phyloP scores from a whole-genome alignment of 2,888 invertebrate species.

The Drosophila nr. medialis region DNA sequence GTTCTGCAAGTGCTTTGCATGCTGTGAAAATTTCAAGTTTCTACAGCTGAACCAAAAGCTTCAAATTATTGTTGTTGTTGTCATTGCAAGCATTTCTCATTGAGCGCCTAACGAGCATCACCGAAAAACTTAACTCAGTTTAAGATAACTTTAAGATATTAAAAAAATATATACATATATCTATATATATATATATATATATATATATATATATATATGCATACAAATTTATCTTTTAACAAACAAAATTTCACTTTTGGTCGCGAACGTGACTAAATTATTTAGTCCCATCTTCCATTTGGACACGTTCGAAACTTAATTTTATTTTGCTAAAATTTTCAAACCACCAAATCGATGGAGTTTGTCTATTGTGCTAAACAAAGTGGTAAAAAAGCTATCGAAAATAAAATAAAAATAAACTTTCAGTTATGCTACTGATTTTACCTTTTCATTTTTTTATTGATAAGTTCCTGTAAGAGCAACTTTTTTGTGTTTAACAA shows the following conservation, averaged over 20 bases:
- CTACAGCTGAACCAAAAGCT: conserved; percentile 14
- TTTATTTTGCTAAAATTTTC: not conserved
- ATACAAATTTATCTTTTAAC: not conserved
- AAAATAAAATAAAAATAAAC: not conserved
- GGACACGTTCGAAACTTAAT: not conserved
- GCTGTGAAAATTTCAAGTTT: conserved; percentile 35
- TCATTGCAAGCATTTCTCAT: not conserved
- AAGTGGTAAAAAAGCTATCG: not conserved
- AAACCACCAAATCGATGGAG: not conserved
- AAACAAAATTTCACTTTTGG: not conserved
- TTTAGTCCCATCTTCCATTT: not conserved
- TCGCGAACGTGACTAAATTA: not conserved
- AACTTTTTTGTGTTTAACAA: not conserved
- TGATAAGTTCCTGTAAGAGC: not conserved
- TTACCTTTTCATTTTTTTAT: not conserved
- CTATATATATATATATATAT: not conserved
- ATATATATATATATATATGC: not conserved
- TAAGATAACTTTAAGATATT: not conserved
- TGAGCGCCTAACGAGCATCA: not conserved
- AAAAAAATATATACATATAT: not conserved
- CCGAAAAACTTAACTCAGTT: not conserved
- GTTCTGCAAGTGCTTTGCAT: conserved; percentile 31
- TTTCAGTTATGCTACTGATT: not conserved
- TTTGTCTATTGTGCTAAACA: not conserved
- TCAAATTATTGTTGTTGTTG: conserved; percentile 16